Percentiles rank a stretch among this genome's conserved stretches.
Evolutionary conservation across 2,888 invertebrate species (phyloP).

Genomic region (Chymomyza fuscimana): DNA sequence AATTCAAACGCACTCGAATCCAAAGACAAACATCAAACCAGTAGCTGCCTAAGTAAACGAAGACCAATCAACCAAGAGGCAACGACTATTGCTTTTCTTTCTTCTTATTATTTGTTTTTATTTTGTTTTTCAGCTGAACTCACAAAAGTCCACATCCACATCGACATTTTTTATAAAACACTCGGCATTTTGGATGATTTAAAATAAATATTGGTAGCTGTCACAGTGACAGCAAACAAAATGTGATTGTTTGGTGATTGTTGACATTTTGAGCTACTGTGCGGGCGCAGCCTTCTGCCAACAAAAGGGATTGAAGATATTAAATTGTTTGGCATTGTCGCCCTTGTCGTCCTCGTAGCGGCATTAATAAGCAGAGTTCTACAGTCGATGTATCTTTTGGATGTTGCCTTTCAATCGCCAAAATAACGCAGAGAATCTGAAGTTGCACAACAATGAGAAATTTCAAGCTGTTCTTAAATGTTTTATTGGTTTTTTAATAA

Average conservation of each 20-base stretch:
- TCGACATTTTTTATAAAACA: constrained; percentile 46
- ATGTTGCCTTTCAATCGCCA: constrained; percentile 61
- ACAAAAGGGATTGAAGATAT: constrained; percentile 53
- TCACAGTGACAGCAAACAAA: constrained; percentile 73
- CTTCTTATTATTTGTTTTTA: not conserved
- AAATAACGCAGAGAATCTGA: constrained; percentile 35
- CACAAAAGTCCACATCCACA: constrained; percentile 14
- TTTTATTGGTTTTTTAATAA: constrained; percentile 74
- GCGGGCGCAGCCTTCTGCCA: constrained; percentile 15
- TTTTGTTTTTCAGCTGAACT: constrained; percentile 17
- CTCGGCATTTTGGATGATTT: constrained; percentile 59
- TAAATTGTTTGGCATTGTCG: constrained; percentile 63
- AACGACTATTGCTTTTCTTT: not conserved
- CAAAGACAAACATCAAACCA: constrained; percentile 59
- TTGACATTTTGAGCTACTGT: constrained; percentile 73
- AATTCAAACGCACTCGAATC: constrained; percentile 68
- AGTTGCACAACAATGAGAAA: constrained; percentile 64
- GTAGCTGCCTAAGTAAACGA: constrained; percentile 69
- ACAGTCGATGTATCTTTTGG: constrained; percentile 22
- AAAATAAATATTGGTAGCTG: constrained; percentile 75
- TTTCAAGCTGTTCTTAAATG: constrained; percentile 76
- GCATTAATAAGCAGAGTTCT: constrained; percentile 67
- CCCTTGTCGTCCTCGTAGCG: constrained; percentile 43
- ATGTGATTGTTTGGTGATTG: constrained; percentile 75
- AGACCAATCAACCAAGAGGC: constrained; percentile 13